Conservation (phyloP, 2,888 invertebrate genomes). For the Odontomyia ornata region DNA sequence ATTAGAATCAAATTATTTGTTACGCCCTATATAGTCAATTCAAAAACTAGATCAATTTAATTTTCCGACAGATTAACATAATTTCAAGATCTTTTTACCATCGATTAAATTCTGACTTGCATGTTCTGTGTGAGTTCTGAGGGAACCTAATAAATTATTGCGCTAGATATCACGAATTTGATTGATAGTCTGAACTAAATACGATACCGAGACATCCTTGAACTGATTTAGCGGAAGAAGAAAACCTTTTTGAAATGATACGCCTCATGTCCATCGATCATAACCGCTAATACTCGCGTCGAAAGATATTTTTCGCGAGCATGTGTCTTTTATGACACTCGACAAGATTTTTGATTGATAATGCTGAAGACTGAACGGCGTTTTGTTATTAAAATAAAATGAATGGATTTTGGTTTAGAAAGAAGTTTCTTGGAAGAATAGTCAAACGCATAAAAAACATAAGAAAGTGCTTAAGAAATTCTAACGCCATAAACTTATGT, state of each 20-base stretch:
- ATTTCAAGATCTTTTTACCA: too few species aligned
- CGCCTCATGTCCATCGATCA: constrained; percentile 11
- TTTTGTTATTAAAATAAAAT: too few species aligned
- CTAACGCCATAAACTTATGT: background rate
- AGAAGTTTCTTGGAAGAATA: background rate
- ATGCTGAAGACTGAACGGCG: background rate
- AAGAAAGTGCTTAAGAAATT: too few species aligned
- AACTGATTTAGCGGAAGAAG: background rate
- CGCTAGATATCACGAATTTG: background rate
- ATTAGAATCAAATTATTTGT: too few species aligned
- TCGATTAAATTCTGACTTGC: too few species aligned
- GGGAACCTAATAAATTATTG: too few species aligned
- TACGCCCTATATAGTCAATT: too few species aligned
- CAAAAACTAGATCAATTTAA: too few species aligned
- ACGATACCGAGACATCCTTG: constrained; percentile 7
- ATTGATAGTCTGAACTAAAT: constrained; percentile 3
- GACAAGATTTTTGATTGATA: constrained; percentile 22
- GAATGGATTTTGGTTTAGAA: too few species aligned
- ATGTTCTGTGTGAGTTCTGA: too few species aligned
- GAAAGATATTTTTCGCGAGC: constrained; percentile 8
- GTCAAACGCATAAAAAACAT: background rate
- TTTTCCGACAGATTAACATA: too few species aligned
- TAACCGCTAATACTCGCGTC: background rate
- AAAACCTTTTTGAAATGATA: background rate
- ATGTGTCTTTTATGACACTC: constrained; percentile 14